Conservation (phyloP, 2,888 invertebrate genomes). For the Drosophila lacicola region DNA sequence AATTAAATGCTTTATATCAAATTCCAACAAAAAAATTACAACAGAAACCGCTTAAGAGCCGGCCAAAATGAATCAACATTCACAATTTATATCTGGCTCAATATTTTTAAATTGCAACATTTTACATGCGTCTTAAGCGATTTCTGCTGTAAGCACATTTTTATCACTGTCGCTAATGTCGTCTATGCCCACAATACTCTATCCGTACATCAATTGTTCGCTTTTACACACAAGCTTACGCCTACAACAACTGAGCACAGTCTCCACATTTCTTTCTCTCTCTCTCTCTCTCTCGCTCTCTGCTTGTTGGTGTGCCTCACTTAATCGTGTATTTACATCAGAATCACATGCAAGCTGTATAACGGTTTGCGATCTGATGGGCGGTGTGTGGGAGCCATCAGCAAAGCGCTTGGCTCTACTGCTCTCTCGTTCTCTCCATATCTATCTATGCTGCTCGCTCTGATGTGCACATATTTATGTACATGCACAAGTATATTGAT, state of each 20-base stretch:
- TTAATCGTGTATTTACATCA: no score
- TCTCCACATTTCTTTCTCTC: neutral
- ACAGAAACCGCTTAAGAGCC: conserved; percentile 29
- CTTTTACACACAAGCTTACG: neutral
- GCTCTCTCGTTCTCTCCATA: neutral
- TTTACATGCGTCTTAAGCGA: conserved; percentile 32
- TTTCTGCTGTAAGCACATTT: conserved; percentile 31
- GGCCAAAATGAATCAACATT: neutral
- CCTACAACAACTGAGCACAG: neutral
- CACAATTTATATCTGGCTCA: neutral
- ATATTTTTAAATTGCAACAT: neutral
- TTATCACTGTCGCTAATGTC: conserved; percentile 33
- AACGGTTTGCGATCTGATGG: neutral
- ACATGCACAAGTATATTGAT: neutral
- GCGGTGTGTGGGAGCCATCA: neutral
- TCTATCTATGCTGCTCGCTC: neutral
- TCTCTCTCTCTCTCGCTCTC: neutral
- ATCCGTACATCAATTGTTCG: conserved; percentile 2
- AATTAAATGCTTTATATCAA: conserved; percentile 66
- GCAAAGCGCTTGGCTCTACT: conserved; percentile 11
- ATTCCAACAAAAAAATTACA: conserved; percentile 21
- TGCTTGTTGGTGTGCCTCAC: neutral
- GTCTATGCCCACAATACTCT: neutral
- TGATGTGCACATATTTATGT: conserved; percentile 18
- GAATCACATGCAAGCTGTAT: neutral